These are phyloP conservation scores for Takifugu flavidus DNA, from an alignment of 2,113 vertebrate genomes.

Conservation along the genomic window DNA sequence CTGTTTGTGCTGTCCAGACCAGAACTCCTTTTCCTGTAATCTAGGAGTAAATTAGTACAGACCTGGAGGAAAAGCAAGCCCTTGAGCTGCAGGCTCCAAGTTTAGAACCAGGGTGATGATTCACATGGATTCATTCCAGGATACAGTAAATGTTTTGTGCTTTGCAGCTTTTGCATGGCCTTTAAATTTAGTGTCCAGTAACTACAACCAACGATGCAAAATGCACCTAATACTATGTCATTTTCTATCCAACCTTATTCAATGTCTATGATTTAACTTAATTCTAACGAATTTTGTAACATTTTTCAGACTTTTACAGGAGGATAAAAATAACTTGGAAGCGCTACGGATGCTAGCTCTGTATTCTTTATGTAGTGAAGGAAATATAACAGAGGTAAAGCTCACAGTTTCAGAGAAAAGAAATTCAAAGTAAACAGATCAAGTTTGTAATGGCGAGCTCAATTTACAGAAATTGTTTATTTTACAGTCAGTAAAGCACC, in stretches of 20 bases:
- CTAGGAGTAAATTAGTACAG: neutral
- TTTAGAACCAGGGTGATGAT: constrained; percentile 1
- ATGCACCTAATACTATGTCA: constrained; percentile 36
- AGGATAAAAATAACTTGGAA: constrained; percentile 87
- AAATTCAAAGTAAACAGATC: no score
- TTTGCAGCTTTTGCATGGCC: constrained; percentile 14
- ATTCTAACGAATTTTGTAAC: constrained; percentile 46
- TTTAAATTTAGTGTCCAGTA: constrained; percentile 47
- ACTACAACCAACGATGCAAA: constrained; percentile 26
- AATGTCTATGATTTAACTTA: constrained; percentile 35
- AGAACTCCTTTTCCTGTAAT: constrained; percentile 17
- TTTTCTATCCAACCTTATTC: constrained; percentile 35
- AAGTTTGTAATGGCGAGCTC: neutral
- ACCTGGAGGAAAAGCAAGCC: constrained; percentile 23
- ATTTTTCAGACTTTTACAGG: constrained; percentile 85
- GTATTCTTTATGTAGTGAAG: constrained; percentile 88
- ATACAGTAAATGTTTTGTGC: constrained; percentile 15
- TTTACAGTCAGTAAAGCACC: constrained; percentile 80
- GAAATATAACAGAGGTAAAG: constrained; percentile 83
- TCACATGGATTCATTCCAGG: constrained; percentile 14
- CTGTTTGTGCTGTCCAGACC: constrained; percentile 52
- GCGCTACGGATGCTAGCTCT: constrained; percentile 87
- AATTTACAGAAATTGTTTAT: constrained; percentile 17
- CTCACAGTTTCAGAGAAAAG: constrained; percentile 1
- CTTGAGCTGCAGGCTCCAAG: constrained; percentile 14